These are phyloP conservation scores for Dascyllus trimaculatus DNA, from an alignment of 2,113 vertebrate species.

Conservation along the genomic window DNA sequence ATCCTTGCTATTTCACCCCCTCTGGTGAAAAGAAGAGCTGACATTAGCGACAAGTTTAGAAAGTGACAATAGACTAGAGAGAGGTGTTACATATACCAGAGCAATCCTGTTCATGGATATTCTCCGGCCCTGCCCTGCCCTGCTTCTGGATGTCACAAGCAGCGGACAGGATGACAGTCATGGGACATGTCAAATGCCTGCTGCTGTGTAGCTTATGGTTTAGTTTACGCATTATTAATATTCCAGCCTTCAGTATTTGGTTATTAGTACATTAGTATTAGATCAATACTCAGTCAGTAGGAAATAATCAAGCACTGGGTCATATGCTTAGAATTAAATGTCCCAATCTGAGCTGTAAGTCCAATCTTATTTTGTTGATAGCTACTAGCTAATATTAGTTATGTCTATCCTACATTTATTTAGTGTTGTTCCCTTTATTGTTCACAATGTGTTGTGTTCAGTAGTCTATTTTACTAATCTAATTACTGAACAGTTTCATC, in stretches of 20 bases:
- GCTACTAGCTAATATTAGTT: too few species aligned
- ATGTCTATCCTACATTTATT: too few species aligned
- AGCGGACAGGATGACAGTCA: conserved; percentile 2
- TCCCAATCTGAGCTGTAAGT: not conserved
- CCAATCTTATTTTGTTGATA: not conserved
- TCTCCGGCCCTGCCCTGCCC: conserved; percentile 20
- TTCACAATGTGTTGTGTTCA: not conserved
- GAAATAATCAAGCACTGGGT: not conserved
- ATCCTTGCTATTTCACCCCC: conserved; percentile 43
- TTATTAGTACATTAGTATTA: not conserved
- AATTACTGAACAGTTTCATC: too few species aligned
- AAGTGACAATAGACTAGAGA: conserved; percentile 58
- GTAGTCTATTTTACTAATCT: not conserved
- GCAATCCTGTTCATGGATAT: conserved; percentile 47
- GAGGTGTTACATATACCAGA: conserved; percentile 57
- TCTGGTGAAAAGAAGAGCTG: conserved; percentile 40
- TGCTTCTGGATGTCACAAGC: conserved; percentile 14
- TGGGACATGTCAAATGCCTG: not conserved
- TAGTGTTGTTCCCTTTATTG: not conserved
- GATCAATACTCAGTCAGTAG: conserved; percentile 2
- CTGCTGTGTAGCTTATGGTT: not conserved
- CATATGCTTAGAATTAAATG: not conserved
- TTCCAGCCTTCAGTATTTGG: not conserved
- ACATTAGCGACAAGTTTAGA: conserved; percentile 66
- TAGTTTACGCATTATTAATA: not conserved